Base-by-base conservation (phyloP, 1,140 invertebrate species). In the Plectrocnemia conspersa region DNA sequence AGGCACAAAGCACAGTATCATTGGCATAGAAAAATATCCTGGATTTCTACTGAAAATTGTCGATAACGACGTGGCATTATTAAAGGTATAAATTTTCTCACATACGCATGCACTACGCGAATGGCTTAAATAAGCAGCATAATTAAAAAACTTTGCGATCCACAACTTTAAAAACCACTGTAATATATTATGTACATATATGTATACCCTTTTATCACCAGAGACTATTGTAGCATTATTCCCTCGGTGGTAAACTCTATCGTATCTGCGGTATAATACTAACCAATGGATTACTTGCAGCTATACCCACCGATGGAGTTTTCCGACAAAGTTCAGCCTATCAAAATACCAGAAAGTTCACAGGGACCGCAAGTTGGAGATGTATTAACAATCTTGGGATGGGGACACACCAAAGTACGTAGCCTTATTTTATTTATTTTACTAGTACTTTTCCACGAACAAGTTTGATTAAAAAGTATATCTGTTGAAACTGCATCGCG, bases 41-140 rank as follows among this genome's bases (percentile, higher is more conserved):
- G 38, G 60, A 3, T 79, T 72, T 58, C 56, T 72, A 29, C 11
- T 45, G 0, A 50, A 29, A 5, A 67, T 63, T 3, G 66, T 69
- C 16, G 73, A 81, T 60, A 75, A 77, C 58, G 79, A 81, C 60
- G 70, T 80, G 5, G 76, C 74, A 9, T 52, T 81, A n/a, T 55
- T 81, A 6, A 23, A 67, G 52, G 67, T 77, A 57, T n/a, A n/a
- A n/a, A n/a, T n/a, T n/a, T n/a, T n/a, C n/a, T n/a, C n/a, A n/a
- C n/a, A n/a, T n/a, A n/a, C n/a, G n/a, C n/a, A n/a, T n/a, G n/a
- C n/a, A n/a, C n/a, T n/a, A n/a, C n/a, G n/a, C n/a, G n/a, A n/a
- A n/a, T n/a, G n/a, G n/a, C n/a, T n/a, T n/a, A n/a, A n/a, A n/a
- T n/a, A n/a, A n/a, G n/a, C n/a, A n/a, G n/a, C n/a, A n/a, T n/a